A percentile compares a stretch with the other conserved stretches of the same genome.
Conservation (phyloP, 2,113 vertebrate genomes). For the Archilochus colubris region DNA sequence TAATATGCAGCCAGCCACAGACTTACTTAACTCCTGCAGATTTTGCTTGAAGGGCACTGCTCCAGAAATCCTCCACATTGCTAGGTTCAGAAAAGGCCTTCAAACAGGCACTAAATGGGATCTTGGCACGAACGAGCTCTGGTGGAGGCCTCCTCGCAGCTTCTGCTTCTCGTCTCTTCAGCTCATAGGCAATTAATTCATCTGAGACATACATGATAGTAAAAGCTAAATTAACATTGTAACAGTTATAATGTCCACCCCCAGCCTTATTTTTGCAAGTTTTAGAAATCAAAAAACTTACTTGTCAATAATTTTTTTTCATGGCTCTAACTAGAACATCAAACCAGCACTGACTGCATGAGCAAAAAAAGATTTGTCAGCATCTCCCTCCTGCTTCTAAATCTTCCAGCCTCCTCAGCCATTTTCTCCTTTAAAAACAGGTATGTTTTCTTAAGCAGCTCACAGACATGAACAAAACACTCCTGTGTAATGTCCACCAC, state of each 20-base stretch:
- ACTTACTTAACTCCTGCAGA: constrained; percentile 96
- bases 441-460: background rate
- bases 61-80: constrained; percentile 97
- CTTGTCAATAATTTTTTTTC: background rate
- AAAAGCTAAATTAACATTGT: background rate
- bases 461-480: background rate
- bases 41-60: constrained; percentile 96
- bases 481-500: background rate
- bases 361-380: background rate
- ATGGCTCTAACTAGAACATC: background rate
- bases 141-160: constrained; percentile 84
- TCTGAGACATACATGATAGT: constrained; percentile 74
- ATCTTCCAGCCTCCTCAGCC: background rate
- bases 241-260: background rate
- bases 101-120: constrained; percentile 94
- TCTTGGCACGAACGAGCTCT: constrained; percentile 88
- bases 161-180: constrained; percentile 90
- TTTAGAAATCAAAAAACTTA: background rate
- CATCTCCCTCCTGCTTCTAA: background rate
- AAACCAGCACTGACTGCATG: background rate
- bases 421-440: background rate
- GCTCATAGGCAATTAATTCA: constrained; percentile 91
- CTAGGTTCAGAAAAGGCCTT: constrained; percentile 95
- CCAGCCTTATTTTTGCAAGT: background rate
- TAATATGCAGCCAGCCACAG: background rate